Evolutionary conservation across 2,888 invertebrate genomes (phyloP).

Genomic region (Eristalis arbustorum): DNA sequence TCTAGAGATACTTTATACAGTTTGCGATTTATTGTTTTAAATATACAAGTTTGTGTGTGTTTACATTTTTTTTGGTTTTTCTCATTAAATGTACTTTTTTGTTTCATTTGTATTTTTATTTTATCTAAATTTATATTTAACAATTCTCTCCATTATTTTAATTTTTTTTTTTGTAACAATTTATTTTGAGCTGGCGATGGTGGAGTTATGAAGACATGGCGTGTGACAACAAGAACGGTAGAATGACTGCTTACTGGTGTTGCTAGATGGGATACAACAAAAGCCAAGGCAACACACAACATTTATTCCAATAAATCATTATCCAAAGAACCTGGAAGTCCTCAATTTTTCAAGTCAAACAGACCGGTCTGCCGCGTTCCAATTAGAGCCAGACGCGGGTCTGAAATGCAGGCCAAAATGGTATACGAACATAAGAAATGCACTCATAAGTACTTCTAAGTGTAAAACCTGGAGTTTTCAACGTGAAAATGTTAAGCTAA

Average conservation of each 20-base stretch:
- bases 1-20: slow-evolving; percentile 62
- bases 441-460: no score
- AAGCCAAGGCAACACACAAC: no score
- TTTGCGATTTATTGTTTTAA: slow-evolving; percentile 27
- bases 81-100: slow-evolving; percentile 16
- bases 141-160: no score
- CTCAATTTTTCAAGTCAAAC: no score
- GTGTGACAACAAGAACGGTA: neutral
- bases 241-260: neutral
- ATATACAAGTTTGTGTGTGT: slow-evolving; percentile 47
- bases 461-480: no score
- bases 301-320: no score
- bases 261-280: neutral
- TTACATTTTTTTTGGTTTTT: neutral
- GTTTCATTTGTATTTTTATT: slow-evolving; percentile 1
- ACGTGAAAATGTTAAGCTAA: no score
- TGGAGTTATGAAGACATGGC: neutral
- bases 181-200: slow-evolving; percentile 7
- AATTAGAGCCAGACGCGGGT: no score
- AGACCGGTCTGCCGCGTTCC: no score
- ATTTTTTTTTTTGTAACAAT: slow-evolving; percentile 56
- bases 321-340: no score
- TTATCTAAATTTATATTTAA: slow-evolving; percentile 52
- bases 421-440: no score
- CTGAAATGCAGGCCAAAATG: no score